These are phyloP conservation scores for Pocillopora verrucosa DNA, from an alignment of 64 coral and sea anemone genomes.

Conservation along the genomic window DNA sequence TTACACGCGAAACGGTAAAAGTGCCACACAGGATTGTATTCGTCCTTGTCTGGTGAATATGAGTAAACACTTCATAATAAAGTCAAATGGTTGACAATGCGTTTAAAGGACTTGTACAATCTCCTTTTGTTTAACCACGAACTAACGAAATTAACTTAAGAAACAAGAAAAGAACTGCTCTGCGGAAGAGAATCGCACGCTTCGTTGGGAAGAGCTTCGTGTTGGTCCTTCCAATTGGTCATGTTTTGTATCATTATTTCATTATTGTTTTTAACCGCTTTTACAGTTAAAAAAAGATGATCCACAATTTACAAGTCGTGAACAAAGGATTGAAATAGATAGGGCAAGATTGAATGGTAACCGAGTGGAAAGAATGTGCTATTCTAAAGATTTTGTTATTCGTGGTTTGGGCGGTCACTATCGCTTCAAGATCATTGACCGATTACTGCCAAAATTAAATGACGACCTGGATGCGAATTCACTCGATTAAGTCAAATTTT, in stretches of 20 bases:
- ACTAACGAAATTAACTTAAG: not conserved
- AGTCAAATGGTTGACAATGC: constrained; percentile 17
- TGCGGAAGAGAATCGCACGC: not conserved
- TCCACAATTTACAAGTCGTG: not conserved
- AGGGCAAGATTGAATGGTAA: not conserved
- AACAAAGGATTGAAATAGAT: not conserved
- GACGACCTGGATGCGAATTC: not conserved
- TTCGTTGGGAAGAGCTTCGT: not conserved
- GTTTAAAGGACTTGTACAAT: constrained; percentile 7
- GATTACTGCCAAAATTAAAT: too few species aligned
- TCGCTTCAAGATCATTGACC: not conserved
- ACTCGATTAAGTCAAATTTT: not conserved
- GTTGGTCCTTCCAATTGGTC: not conserved
- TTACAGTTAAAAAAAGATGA: not conserved
- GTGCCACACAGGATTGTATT: not conserved
- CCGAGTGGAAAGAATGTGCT: not conserved
- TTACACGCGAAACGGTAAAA: not conserved
- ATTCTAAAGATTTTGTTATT: not conserved
- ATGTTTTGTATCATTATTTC: too few species aligned
- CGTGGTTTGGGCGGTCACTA: not conserved
- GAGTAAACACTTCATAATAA: constrained; percentile 29
- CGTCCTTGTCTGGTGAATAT: constrained; percentile 5
- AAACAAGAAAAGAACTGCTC: not conserved
- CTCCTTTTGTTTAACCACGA: not conserved
- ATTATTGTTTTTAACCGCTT: not conserved